Conservation (phyloP, 2,888 invertebrate genomes). For the Acrobasis suavella region DNA sequence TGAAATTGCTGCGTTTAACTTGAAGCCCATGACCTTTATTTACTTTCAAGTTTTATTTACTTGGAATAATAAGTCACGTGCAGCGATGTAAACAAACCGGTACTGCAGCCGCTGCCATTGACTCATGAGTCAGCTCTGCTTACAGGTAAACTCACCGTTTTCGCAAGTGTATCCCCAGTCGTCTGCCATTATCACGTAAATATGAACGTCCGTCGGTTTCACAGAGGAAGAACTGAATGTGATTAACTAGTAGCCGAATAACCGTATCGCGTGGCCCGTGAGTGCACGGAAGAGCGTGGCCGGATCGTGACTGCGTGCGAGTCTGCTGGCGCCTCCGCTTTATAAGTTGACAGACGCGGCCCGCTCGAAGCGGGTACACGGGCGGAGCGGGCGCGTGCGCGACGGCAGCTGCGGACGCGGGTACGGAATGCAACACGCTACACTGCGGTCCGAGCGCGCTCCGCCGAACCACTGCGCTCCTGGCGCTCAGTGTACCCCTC, state of each 20-base stretch:
- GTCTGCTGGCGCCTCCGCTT: conserved; percentile 62
- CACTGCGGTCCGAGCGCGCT: conserved; percentile 48
- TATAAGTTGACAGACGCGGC: conserved; percentile 53
- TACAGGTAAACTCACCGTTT: conserved; percentile 77
- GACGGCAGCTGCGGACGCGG: conserved; percentile 45
- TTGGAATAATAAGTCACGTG: conserved; percentile 63
- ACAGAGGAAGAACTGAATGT: conserved; percentile 33
- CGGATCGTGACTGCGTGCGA: conserved; percentile 73
- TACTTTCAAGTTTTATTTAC: conserved; percentile 51
- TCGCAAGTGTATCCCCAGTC: conserved; percentile 84
- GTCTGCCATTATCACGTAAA: conserved; percentile 67
- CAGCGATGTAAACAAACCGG: conserved; percentile 78
- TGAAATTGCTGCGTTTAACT: conserved; percentile 7
- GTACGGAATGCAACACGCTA: conserved; percentile 38
- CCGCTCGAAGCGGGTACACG: conserved; percentile 46
- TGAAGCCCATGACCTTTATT: conserved; percentile 28
- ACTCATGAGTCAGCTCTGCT: conserved; percentile 35
- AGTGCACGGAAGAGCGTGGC: conserved; percentile 68
- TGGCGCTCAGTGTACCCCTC: conserved; percentile 41
- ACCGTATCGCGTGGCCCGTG: conserved; percentile 57
- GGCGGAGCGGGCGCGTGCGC: conserved; percentile 40
- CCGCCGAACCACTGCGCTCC: conserved; percentile 56
- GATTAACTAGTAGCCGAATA: conserved; percentile 38
- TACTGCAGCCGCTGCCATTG: conserved; percentile 46
- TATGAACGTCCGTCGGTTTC: conserved; percentile 40